phyloP scores from a whole-genome alignment of 2,113 vertebrate species.

The Pedetes capensis region DNA sequence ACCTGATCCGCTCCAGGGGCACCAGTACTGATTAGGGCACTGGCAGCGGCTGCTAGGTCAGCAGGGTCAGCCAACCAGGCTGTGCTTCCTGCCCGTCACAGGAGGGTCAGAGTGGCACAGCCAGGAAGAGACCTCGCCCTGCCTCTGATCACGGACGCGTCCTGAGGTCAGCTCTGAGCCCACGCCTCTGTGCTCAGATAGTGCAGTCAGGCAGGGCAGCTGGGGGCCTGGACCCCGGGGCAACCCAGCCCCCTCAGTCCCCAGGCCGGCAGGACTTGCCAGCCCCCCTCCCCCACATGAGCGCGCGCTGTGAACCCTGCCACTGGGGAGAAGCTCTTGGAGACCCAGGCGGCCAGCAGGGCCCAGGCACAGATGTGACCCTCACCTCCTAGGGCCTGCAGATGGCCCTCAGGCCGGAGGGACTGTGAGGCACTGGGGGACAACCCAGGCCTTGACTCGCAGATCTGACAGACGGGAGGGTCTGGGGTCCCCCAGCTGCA shows the following conservation, averaged over 20 bases:
- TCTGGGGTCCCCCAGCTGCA: not conserved
- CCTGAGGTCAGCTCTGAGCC: not conserved
- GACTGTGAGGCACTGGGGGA: no score
- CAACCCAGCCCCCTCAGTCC: not conserved
- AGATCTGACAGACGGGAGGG: fast-evolving
- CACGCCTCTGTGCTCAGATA: fast-evolving
- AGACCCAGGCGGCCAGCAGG: not conserved
- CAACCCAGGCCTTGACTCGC: not conserved
- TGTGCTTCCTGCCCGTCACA: not conserved
- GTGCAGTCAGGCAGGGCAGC: fast-evolving
- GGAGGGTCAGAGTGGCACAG: not conserved
- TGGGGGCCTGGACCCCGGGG: not conserved
- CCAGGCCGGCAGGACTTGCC: not conserved
- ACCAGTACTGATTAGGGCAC: fast-evolving
- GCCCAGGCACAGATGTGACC: no score
- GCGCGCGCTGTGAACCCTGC: no score
- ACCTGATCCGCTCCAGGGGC: not conserved
- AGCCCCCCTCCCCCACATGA: no score
- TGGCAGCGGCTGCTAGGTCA: not conserved
- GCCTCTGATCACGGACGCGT: fast-evolving
- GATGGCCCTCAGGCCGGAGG: no score
- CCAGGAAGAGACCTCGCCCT: not conserved
- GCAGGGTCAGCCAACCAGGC: fast-evolving
- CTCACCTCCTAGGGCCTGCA: not conserved
- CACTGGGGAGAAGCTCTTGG: not conserved